Base-by-base conservation (phyloP, 2,888 invertebrate species). In the Noctua fimbriata region DNA sequence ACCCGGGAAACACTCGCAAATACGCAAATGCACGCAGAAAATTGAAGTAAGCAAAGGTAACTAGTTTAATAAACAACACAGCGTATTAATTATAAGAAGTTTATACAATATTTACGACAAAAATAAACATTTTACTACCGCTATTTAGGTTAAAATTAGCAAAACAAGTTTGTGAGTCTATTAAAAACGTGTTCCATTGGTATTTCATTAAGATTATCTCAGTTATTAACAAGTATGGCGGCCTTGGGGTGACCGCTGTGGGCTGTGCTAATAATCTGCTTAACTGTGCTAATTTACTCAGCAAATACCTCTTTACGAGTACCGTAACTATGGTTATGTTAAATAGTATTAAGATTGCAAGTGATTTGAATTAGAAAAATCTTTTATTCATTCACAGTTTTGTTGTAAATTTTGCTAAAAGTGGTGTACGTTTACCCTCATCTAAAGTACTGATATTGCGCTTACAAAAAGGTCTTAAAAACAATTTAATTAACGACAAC, bases 171-270 rank as follows among this genome's bases (percentile, higher is more conserved):
- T 52, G 28, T n/a, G n/a, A 55, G 32, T 24, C 12, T 18, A 76
- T 66, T 36, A 44, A 28, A 52, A 47, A 70, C 63, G 12, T 21
- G 71, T 71, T 70, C 52, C 72, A 85, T 88, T 60, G 86, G 52
- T 88, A 78, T 60, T 78, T 88, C 77, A 88, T 86, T 76, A 88
- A 74, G 88, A 88, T 88, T 88, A 86, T 82, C 79, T 67, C 21
- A 2, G 65, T 66, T 81, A 82, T 88, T 88, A 85, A 85, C 88
- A 81, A 72, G 66, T 66, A 70, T 41, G 14, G 28, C 0, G 86
- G 10, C 87, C 87, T 87, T 89, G 78, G 49, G 21, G 3, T 65
- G 82, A 69, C 82, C 82, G 75, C 75, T 67, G 81, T 73, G 69
- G 60, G 28, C 32, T 67, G 60, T 79, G 88, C 73, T 89, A 89